Conservation (phyloP, 2,888 invertebrate species). For the Antheraea yamamai region DNA sequence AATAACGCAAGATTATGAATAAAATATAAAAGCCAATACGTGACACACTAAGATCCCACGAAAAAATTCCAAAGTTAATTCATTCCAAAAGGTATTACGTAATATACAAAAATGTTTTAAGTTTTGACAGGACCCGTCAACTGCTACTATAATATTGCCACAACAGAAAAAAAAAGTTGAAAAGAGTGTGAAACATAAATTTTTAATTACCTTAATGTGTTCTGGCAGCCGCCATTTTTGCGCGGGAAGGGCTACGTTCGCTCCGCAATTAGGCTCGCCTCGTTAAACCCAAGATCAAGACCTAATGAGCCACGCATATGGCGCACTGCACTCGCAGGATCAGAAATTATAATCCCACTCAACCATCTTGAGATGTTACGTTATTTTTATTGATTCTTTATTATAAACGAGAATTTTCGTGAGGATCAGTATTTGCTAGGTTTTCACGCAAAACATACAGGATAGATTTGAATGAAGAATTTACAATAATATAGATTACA, state of each 20-base stretch:
- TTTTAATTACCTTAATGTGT: conserved; percentile 60
- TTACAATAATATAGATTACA: no score
- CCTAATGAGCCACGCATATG: conserved; percentile 77
- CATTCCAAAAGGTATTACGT: background rate
- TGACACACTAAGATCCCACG: no score
- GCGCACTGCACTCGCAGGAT: conserved; percentile 71
- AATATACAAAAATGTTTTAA: background rate
- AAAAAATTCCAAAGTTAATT: background rate
- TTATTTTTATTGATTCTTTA: conserved; percentile 19
- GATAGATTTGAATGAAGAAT: no score
- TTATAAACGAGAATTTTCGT: background rate
- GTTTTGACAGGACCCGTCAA: conserved; percentile 1
- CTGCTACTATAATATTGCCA: background rate
- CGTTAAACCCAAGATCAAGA: conserved; percentile 74
- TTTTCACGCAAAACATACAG: no score
- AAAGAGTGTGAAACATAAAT: conserved; percentile 61
- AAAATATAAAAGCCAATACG: no score
- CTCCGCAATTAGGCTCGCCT: conserved; percentile 72
- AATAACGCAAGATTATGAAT: no score
- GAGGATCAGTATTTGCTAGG: no score
- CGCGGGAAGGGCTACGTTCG: conserved; percentile 42
- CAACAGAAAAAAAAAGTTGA: conserved; percentile 43
- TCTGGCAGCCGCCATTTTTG: conserved; percentile 58
- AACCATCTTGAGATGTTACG: conserved; percentile 45
- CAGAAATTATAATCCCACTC: conserved; percentile 68